Evolutionary conservation across 1,140 invertebrate genomes (phyloP).

Genomic region (Penaeus indicus): DNA sequence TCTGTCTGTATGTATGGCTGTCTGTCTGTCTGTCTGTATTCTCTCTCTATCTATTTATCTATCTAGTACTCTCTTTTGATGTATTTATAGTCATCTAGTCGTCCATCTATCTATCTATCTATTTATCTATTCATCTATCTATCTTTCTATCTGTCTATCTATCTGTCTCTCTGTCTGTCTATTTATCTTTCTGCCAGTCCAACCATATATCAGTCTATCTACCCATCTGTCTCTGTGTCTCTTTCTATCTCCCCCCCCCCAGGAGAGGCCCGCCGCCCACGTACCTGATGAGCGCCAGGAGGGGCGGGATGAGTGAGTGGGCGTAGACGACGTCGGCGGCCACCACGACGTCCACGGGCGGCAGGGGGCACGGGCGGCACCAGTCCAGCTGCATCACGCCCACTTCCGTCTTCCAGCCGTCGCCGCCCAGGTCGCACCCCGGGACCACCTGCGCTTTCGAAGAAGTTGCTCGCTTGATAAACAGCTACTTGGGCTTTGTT

Average conservation of each 20-base stretch:
- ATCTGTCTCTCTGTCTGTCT: background rate
- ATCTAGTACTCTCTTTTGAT: too few species aligned
- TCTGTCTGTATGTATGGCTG: too few species aligned
- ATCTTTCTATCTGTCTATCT: background rate
- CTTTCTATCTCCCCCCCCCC: background rate
- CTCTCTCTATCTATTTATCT: too few species aligned
- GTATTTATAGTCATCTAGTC: background rate
- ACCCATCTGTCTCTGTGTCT: too few species aligned
- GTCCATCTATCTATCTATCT: background rate
- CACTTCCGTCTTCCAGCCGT: background rate
- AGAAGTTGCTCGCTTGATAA: too few species aligned
- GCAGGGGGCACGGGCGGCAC: constrained; percentile 39
- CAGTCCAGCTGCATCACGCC: constrained; percentile 63
- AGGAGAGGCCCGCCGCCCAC: constrained; percentile 1
- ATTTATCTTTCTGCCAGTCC: background rate
- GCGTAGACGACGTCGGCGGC: constrained; percentile 64
- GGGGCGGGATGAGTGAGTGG: constrained; percentile 44
- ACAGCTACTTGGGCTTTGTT: too few species aligned
- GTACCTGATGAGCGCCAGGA: constrained; percentile 55
- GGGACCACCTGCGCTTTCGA: too few species aligned
- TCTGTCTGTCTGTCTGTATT: too few species aligned
- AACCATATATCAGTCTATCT: background rate
- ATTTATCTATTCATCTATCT: background rate
- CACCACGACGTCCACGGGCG: constrained; percentile 53
- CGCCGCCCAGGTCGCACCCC: background rate